A percentile compares a stretch with the other conserved stretches of the same genome.
phyloP scores from a whole-genome alignment of 2,797 vertebrate genomes.

The Gallinago stenura region DNA sequence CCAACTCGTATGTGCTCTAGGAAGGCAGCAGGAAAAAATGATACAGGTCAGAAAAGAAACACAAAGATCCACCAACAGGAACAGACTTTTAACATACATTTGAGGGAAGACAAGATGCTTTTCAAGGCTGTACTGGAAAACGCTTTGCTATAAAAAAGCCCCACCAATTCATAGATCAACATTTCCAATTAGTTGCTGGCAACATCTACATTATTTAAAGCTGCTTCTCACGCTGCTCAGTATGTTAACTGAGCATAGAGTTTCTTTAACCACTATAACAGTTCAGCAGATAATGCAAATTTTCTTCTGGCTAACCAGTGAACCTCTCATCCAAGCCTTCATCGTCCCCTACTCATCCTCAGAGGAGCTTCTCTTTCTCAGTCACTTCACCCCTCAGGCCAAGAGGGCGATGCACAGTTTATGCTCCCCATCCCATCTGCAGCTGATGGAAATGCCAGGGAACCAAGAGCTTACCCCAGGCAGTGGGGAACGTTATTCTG shows the following conservation, averaged over 20 bases:
- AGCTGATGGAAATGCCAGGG: background rate
- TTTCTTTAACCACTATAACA: background rate
- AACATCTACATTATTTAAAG: background rate
- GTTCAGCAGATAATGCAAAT: background rate
- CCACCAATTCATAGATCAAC: rapidly evolving
- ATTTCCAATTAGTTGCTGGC: background rate
- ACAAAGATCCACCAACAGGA: background rate
- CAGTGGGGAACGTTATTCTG: rapidly evolving
- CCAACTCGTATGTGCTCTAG: rapidly evolving
- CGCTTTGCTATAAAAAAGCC: background rate
- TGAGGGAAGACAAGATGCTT: background rate
- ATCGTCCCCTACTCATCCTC: background rate
- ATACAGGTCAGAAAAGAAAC: background rate
- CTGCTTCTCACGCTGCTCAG: background rate
- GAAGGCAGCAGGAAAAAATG: background rate
- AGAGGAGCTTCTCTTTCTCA: background rate
- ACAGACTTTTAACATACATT: rapidly evolving
- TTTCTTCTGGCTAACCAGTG: background rate
- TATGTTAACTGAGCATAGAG: rapidly evolving
- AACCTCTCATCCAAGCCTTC: background rate
- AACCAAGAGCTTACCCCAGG: rapidly evolving
- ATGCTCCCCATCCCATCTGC: background rate
- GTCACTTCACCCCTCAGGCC: background rate
- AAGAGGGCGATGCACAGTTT: no score
- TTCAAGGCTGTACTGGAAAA: background rate